Base-by-base conservation (phyloP, 2,888 invertebrate genomes). In the Drosophila pegasa region DNA sequence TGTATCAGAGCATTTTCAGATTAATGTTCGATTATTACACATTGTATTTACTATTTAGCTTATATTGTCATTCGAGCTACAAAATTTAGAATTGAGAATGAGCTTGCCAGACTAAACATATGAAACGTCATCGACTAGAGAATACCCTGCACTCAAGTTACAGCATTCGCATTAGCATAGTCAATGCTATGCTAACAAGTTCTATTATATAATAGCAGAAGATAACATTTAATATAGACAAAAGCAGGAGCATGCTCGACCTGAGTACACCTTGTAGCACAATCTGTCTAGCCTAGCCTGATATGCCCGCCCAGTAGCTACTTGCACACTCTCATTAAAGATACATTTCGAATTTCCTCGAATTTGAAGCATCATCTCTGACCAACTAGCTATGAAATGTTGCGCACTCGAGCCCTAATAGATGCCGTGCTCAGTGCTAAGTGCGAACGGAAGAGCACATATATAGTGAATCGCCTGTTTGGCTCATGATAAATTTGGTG, bases 401-500 rank as follows among this genome's bases (percentile, higher is more conserved):
- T 9, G 25, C 14, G 7, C 31, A 4, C 31, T 25, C 29, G 3
- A 31, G 20, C 29, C 20, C 18, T n/a, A 45, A 50, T 50, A 22
- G n/a, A 22, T 33, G 10, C n/a, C 33, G 0, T 0, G 50, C 6
- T 22, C 10, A 14, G 6, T 6, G 45, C 27, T 7, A 29, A 45
- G 16, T 35, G 35, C 50, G 25, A 51, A 16, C 50, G 50, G 50
- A 51, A 51, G 50, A 25, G 35, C 7, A 2, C 12, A 10, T 25
- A 25, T n/a, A 5, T 43, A 16, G 2, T 25, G n/a, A 25, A n/a
- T 16, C 37, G 37, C 3, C 20, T 25, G 37, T 25, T 51, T 25
- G 18, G 37, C 37, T 37, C 8, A 37, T 27, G 22, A 50, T 35
- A 35, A 50, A 50, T 35, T 22, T 9, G 33, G 20, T 18, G 14